Percentiles rank a stretch among this genome's conserved stretches.
Evolutionary conservation across 1,140 invertebrate species (phyloP).

Genomic region (Stegodyphus mimosarum): DNA sequence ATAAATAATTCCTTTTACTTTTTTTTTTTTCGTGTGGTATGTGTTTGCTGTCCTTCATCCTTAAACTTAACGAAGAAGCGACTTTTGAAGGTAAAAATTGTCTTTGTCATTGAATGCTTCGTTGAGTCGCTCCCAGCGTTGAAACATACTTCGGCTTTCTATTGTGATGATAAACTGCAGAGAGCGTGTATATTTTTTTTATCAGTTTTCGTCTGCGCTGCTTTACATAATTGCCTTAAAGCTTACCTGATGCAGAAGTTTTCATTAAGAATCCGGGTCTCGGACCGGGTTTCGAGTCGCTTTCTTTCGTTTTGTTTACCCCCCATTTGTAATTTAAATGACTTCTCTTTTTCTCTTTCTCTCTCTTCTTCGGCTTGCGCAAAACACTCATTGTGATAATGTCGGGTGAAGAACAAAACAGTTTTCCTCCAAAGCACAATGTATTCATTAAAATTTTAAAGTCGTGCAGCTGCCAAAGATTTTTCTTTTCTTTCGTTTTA

Average conservation of each 20-base stretch:
- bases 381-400: conserved; percentile 43
- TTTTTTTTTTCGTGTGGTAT: conserved; percentile 19
- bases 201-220: conserved; percentile 41
- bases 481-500: background rate
- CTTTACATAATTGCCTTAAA: conserved; percentile 59
- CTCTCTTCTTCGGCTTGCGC: background rate
- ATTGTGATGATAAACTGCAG: conserved; percentile 56
- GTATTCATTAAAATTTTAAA: conserved; percentile 61
- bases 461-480: conserved; percentile 25
- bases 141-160: conserved; percentile 3
- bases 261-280: conserved; percentile 54
- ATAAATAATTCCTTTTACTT: conserved; percentile 50
- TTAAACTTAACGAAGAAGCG: conserved; percentile 42
- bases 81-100: conserved; percentile 50
- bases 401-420: conserved; percentile 35
- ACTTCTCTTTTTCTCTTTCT: background rate
- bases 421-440: conserved; percentile 43
- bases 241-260: conserved; percentile 56
- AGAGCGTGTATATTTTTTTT: conserved; percentile 17
- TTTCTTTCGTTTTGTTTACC: conserved; percentile 40
- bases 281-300: conserved; percentile 30
- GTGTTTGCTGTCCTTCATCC: conserved; percentile 16
- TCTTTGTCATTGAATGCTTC: conserved; percentile 56
- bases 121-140: conserved; percentile 14
- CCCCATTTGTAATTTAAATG: conserved; percentile 61